Base-by-base conservation (phyloP, 2,888 invertebrate genomes). In the Xylophagus ater region DNA sequence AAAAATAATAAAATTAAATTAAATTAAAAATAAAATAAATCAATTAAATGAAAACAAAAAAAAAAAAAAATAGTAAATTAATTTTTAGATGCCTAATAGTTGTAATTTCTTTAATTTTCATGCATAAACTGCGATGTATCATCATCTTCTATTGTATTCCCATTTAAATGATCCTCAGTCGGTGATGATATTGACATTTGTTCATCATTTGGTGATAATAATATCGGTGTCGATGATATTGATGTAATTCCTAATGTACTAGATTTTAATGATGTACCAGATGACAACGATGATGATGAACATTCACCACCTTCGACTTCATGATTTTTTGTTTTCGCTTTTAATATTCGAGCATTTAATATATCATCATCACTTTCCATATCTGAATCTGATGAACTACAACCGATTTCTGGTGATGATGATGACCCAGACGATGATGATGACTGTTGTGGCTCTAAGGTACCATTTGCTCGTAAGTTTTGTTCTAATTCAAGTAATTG, bases 401-500 rank as follows among this genome's bases (percentile, higher is more conserved):
- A 42, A 45, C 41, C 41, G 19, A n/a, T 23, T 10, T 19, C 13
- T 25, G 35, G 21, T 23, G 41, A 21, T 25, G 28, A 19, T 26
- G 36, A 12, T 14, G 39, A 30, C 3, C n/a, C n/a, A n/a, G 41
- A 32, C 34, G 49, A 40, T 9, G 42, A 28, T 38, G 53, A 38
- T 29, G 48, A 44, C 3, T 52, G 39, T 19, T 52, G 41, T 12
- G 60, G 62, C 20, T 34, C 41, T 37, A 65, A 47, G 15, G 54
- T 51, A 18, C 65, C 65, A 42, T 59, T 58, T 37, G 65, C 66
- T 39, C 71, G 67, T 49, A 82, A 64, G 51, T 70, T 75, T 58
- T 84, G 78, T 60, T 87, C 87, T 53, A 84, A 70, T 59, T 92
- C 89, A 51, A 82, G 69, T 50, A 94, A 69, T 66, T 94, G 94